Base-by-base conservation (phyloP, 2,888 invertebrate species). In the Drosophila merina region DNA sequence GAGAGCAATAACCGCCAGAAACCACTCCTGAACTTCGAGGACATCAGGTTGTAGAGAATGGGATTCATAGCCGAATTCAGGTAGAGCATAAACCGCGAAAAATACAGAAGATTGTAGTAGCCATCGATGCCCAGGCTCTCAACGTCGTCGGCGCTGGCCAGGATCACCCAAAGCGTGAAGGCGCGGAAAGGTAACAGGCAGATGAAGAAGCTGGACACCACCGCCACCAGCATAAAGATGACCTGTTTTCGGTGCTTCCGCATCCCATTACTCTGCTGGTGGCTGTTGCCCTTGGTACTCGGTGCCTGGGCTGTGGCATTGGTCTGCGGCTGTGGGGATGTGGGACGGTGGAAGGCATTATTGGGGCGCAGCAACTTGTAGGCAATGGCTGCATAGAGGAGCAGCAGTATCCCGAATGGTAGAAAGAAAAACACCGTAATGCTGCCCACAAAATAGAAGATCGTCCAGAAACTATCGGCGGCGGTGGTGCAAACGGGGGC, bases 41-140 rank as follows among this genome's bases (percentile, higher is more conserved):
- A 97, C 95, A 97, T 97, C 58, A 97, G 93, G 91, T 97, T 97
- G 92, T 98, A 98, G 55, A 98, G 92, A 85, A 97, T 96, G 9
- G 97, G 97, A 93, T 98, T 98, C 58, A 97, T 95, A 9, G 97
- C 97, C 50, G 97, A 97, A 92, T 98, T 97, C 57, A 97, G 93
- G 92, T 97, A 97, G 76, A 97, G 92, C 96, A 97, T 96, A 57
- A 97, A 95, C 77, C 97, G 94, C 89, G 96, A 96, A 92, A 97
- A 96, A 91, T 96, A 97, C 72, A 97, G 93, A 69, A 97, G 92
- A 90, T 95, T 95, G 92, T 96, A 97, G 91, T 96, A 97, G 57
- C 94, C 94, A 77, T 97, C 96, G 88, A 96, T 93, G 68, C 97
- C 96, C 86, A 97, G 93, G 50, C 94, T 92, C 90, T 93, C 92